Percentiles rank a stretch among this genome's conserved stretches.
Evolutionary conservation across 2,113 vertebrate species (phyloP).

Genomic region (Nycticebus coucang): DNA sequence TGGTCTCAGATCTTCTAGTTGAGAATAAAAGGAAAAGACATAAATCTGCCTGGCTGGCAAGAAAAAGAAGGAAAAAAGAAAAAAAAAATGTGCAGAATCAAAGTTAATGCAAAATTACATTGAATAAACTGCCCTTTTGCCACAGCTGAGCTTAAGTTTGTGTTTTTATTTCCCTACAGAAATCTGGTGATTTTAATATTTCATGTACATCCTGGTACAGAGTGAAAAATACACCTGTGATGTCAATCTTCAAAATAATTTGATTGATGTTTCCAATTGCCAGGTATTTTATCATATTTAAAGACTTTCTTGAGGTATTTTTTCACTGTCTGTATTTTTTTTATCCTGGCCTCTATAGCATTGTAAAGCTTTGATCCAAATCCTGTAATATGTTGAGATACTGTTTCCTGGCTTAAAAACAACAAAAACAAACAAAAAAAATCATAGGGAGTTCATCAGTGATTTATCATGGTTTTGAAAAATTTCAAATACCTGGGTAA

Average conservation of each 20-base stretch:
- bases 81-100: not conserved
- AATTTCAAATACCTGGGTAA: not conserved
- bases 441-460: not conserved
- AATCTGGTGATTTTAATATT: not conserved
- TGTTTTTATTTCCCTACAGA: not conserved
- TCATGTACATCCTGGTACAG: not conserved
- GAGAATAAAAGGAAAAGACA: not conserved
- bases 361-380: not conserved
- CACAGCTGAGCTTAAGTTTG: not conserved
- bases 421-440: not conserved
- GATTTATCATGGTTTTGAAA: not conserved
- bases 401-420: not conserved
- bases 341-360: not conserved
- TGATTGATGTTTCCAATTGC: not conserved
- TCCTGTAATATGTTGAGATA: not conserved
- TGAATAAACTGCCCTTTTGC: not conserved
- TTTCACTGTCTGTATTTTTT: not conserved
- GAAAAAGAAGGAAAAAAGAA: not conserved
- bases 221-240: not conserved
- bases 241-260: not conserved
- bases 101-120: conserved; percentile 11
- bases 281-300: not conserved
- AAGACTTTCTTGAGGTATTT: not conserved
- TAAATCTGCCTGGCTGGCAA: not conserved
- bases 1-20: not conserved